Conservation (phyloP, 1,140 invertebrate genomes). For the Bactericera cockerelli region DNA sequence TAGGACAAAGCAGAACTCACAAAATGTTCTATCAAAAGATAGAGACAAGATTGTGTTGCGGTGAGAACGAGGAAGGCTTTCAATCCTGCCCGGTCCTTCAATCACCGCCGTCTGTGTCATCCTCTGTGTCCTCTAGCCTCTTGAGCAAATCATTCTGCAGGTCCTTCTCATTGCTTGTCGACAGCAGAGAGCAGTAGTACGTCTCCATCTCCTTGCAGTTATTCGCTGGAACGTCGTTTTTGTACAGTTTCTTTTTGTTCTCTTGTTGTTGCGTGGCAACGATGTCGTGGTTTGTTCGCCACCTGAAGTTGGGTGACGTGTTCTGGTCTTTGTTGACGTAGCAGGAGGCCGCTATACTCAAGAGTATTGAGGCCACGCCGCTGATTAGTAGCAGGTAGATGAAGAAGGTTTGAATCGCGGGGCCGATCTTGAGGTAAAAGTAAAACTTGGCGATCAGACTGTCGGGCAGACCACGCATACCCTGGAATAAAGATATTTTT, state of each 20-base stretch:
- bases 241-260: conserved; percentile 7
- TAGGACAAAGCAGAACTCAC: too few relatives aligned
- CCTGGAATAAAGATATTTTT: conserved; percentile 38
- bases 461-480: conserved; percentile 46
- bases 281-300: neutral
- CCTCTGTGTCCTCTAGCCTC: neutral
- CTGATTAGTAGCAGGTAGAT: conserved; percentile 41
- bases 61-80: too few relatives aligned
- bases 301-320: neutral
- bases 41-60: too few relatives aligned
- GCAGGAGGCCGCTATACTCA: conserved; percentile 30
- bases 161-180: conserved; percentile 10
- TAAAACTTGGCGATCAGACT: conserved; percentile 44
- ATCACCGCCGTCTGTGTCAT: neutral
- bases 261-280: neutral
- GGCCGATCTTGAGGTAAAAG: conserved; percentile 51
- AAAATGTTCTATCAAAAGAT: too few relatives aligned
- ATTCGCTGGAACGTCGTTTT: neutral
- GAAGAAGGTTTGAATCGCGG: conserved; percentile 36
- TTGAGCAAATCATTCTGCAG: neutral
- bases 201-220: conserved; percentile 14
- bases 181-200: conserved; percentile 14
- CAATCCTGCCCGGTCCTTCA: neutral
- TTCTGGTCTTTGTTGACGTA: conserved; percentile 25
- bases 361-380: conserved; percentile 35